These are phyloP conservation scores for Cyprinodon tularosa DNA, from an alignment of 2,113 vertebrate species.

Conservation along the genomic window DNA sequence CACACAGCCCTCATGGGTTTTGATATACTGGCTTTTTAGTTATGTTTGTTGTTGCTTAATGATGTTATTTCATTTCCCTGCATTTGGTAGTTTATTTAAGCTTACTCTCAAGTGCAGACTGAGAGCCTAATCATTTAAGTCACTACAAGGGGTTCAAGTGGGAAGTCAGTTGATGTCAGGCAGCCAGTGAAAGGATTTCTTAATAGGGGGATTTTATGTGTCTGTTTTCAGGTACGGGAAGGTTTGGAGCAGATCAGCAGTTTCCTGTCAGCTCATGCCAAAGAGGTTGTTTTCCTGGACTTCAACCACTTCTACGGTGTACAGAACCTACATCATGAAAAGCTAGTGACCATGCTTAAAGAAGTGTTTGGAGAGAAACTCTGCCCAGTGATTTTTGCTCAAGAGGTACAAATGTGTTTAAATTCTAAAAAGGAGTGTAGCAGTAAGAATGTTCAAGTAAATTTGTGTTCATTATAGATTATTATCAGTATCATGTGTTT, in stretches of 20 bases:
- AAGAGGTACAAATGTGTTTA: conserved; percentile 79
- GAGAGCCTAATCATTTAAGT: conserved; percentile 26
- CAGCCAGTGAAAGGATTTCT: background rate
- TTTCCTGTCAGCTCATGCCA: conserved; percentile 88
- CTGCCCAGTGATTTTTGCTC: conserved; percentile 94
- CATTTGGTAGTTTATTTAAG: conserved; percentile 3
- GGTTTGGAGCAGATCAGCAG: conserved; percentile 94
- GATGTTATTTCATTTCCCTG: conserved; percentile 15
- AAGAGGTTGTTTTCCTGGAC: conserved; percentile 95
- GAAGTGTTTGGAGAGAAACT: conserved; percentile 95
- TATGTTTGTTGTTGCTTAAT: conserved; percentile 37
- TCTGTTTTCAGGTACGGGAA: conserved; percentile 82
- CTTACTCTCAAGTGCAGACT: conserved; percentile 7
- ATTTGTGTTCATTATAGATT: background rate
- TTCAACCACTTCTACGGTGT: conserved; percentile 99
- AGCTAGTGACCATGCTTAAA: conserved; percentile 94
- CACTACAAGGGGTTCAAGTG: conserved; percentile 25
- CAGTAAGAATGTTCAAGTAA: background rate
- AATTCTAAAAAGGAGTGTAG: background rate
- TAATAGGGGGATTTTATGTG: conserved; percentile 1
- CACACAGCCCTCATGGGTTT: conserved; percentile 15
- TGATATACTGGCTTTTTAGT: conserved; percentile 39
- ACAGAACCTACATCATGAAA: conserved; percentile 97
- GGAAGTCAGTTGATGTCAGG: conserved; percentile 1
- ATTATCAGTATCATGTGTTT: background rate